A percentile compares a stretch with the other conserved stretches of the same genome.
Evolutionary conservation across 2,888 invertebrate genomes (phyloP).

Genomic region (Diarsia dahlii): DNA sequence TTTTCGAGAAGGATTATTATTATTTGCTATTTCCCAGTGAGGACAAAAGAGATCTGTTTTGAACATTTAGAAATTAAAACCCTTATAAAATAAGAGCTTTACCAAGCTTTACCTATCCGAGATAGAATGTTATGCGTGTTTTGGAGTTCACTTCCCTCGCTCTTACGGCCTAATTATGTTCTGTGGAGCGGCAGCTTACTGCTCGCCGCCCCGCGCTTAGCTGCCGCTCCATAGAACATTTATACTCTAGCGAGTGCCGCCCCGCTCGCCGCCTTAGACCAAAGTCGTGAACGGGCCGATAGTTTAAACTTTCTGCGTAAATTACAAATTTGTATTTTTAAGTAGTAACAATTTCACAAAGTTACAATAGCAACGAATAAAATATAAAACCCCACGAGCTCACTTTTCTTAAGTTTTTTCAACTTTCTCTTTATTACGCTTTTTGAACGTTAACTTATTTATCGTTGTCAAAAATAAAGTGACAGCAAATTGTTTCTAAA

Average conservation of each 20-base stretch:
- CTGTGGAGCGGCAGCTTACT: too few species aligned
- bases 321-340: not conserved
- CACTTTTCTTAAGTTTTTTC: not conserved
- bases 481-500: slow-evolving; percentile 48
- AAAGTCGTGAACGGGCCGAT: too few species aligned
- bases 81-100: not conserved
- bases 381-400: not conserved
- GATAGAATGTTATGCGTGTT: not conserved
- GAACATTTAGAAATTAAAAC: too few species aligned
- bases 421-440: not conserved
- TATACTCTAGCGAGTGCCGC: too few species aligned
- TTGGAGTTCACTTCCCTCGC: not conserved
- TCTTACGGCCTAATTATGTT: too few species aligned
- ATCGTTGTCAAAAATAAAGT: slow-evolving; percentile 20
- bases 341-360: not conserved
- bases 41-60: not conserved
- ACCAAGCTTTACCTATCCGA: not conserved
- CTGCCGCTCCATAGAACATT: too few species aligned
- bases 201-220: too few species aligned
- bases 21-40: not conserved
- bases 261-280: too few species aligned
- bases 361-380: not conserved
- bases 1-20: not conserved
- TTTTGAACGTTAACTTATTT: slow-evolving; percentile 12
- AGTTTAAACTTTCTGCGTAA: too few species aligned